Evolutionary conservation across 2,113 vertebrate species (phyloP).

Genomic region (Cavia aperea): DNA sequence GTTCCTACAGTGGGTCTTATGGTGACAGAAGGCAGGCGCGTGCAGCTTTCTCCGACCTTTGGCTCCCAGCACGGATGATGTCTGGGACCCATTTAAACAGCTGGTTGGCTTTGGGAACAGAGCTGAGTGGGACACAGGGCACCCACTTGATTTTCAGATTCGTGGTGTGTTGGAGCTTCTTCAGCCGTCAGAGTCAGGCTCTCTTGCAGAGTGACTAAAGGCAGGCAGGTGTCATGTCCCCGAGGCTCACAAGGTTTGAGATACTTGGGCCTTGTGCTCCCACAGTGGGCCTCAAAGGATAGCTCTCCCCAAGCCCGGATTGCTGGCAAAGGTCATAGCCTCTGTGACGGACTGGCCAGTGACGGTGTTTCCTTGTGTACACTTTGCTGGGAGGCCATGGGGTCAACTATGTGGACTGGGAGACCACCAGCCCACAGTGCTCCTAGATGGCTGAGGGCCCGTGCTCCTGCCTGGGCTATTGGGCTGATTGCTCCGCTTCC

Average conservation of each 20-base stretch:
- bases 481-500: background rate
- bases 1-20: background rate
- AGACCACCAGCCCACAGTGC: background rate
- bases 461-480: no score
- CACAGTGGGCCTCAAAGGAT: background rate
- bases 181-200: background rate
- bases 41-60: background rate
- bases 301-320: background rate
- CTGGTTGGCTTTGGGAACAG: background rate
- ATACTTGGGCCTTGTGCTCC: background rate
- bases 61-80: background rate
- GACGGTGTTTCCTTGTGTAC: background rate
- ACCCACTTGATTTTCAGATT: background rate
- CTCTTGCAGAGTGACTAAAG: background rate
- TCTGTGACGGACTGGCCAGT: background rate
- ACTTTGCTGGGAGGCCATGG: background rate
- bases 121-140: background rate
- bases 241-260: background rate
- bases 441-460: no score
- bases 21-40: background rate
- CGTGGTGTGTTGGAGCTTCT: background rate
- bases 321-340: background rate
- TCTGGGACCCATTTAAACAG: constrained; percentile 15
- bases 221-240: background rate
- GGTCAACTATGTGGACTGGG: background rate